Conservation (phyloP, 1,140 invertebrate genomes). For the Neotoxoptera formosana region DNA sequence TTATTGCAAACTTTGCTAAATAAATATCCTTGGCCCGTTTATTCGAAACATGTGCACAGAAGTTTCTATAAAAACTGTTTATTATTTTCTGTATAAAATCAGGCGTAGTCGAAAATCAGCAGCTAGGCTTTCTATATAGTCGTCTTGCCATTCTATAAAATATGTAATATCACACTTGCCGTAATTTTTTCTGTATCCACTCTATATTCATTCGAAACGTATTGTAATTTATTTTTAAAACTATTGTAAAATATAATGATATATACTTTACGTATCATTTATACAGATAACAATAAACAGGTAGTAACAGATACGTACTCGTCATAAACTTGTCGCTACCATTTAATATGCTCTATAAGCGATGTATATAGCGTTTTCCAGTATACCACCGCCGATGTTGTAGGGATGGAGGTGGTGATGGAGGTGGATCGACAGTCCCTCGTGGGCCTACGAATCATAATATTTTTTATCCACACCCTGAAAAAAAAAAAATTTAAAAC, state of each 20-base stretch:
- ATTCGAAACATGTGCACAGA: no score
- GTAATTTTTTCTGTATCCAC: background rate
- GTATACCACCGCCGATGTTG: no score
- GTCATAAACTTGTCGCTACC: background rate
- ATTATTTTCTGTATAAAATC: no score
- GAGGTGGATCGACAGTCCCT: background rate
- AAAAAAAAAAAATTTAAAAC: background rate
- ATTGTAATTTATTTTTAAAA: background rate
- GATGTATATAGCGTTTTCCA: background rate
- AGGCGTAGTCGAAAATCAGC: background rate
- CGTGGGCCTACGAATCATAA: background rate
- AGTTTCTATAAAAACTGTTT: no score
- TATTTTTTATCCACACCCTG: background rate
- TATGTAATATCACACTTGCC: accelerated
- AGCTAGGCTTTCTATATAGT: background rate
- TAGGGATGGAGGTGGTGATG: no score
- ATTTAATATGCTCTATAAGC: background rate
- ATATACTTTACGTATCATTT: background rate
- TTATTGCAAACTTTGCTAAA: no score
- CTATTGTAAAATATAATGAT: background rate
- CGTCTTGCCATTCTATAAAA: background rate
- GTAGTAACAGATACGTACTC: background rate
- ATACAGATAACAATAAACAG: background rate
- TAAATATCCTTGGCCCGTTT: no score
- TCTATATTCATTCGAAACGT: background rate